A percentile compares a stretch with the other conserved stretches of the same genome.
Evolutionary conservation across 2,113 vertebrate genomes (phyloP).

Genomic region (Atractosteus spatula): DNA sequence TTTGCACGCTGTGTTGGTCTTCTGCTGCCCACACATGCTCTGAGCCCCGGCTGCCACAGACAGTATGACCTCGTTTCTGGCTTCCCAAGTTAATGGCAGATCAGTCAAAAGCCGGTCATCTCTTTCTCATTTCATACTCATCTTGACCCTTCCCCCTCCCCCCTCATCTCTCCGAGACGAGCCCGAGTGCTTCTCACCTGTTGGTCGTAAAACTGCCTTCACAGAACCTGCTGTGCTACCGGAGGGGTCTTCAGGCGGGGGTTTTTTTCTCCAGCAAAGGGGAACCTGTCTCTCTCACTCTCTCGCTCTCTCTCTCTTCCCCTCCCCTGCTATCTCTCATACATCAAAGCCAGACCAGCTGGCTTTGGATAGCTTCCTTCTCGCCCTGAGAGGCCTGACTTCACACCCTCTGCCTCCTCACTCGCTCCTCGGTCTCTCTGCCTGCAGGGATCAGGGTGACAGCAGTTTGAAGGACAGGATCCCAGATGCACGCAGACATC

Average conservation of each 20-base stretch:
- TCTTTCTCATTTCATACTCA: too few relatives aligned
- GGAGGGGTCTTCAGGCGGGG: conserved; percentile 27
- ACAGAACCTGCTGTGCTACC: conserved; percentile 56
- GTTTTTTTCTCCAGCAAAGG: conserved; percentile 17
- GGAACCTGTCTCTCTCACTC: conserved; percentile 29
- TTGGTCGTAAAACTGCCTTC: conserved; percentile 50
- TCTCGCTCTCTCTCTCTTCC: conserved; percentile 29
- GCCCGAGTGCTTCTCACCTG: conserved; percentile 64
- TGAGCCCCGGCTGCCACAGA: too few relatives aligned
- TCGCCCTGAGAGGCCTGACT: conserved; percentile 67
- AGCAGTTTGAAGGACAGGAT: conserved; percentile 66
- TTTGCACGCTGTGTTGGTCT: too few relatives aligned
- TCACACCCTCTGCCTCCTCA: conserved; percentile 63
- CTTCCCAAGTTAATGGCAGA: too few relatives aligned
- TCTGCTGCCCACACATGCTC: too few relatives aligned
- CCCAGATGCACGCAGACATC: conserved; percentile 65
- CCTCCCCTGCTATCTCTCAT: conserved; percentile 38
- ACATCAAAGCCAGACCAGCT: conserved; percentile 73
- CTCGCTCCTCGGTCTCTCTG: conserved; percentile 65
- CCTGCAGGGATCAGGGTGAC: conserved; percentile 62
- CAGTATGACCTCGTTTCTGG: too few relatives aligned
- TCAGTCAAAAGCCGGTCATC: too few relatives aligned
- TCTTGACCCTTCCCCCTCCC: not conserved
- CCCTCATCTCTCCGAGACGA: conserved; percentile 4
- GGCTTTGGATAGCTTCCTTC: conserved; percentile 67